Evolutionary conservation across 2,113 vertebrate species (phyloP).

Genomic region (Pantherophis guttatus): DNA sequence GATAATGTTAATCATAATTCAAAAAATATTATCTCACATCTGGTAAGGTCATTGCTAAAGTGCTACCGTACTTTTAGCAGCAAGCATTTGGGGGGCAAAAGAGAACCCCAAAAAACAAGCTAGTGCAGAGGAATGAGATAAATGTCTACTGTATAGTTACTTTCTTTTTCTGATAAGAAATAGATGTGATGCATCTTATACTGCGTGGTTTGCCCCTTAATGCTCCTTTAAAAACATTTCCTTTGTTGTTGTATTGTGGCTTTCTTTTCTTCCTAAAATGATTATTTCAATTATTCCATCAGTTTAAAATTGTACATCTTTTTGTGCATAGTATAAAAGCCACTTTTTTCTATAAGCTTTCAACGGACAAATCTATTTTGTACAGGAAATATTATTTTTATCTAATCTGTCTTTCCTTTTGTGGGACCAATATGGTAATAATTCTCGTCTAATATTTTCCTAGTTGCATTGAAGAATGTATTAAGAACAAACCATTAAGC

Average conservation of each 20-base stretch:
- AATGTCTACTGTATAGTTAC: not conserved
- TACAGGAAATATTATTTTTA: not conserved
- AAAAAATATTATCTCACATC: not conserved
- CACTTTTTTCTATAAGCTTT: not conserved
- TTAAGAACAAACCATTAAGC: conserved; percentile 67
- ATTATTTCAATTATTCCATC: not conserved
- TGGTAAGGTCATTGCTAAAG: not conserved
- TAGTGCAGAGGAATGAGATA: not conserved
- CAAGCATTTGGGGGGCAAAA: not conserved
- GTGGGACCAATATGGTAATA: not conserved
- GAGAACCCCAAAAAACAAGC: not conserved
- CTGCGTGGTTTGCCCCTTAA: not conserved
- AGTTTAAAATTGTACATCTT: not conserved
- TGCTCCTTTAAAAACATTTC: not conserved
- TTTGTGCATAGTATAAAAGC: not conserved
- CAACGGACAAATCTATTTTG: not conserved
- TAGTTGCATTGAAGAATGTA: conserved; percentile 61
- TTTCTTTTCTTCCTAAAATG: not conserved
- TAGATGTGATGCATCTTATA: not conserved
- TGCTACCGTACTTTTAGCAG: not conserved
- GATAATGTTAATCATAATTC: not conserved
- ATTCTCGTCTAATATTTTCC: conserved; percentile 44
- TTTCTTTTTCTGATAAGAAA: not conserved
- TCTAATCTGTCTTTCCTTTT: not conserved
- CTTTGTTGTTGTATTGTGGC: not conserved